Percentiles rank a stretch among this genome's conserved stretches.
Conservation (phyloP, 2,888 invertebrate species). For the Idaea dimidiata region DNA sequence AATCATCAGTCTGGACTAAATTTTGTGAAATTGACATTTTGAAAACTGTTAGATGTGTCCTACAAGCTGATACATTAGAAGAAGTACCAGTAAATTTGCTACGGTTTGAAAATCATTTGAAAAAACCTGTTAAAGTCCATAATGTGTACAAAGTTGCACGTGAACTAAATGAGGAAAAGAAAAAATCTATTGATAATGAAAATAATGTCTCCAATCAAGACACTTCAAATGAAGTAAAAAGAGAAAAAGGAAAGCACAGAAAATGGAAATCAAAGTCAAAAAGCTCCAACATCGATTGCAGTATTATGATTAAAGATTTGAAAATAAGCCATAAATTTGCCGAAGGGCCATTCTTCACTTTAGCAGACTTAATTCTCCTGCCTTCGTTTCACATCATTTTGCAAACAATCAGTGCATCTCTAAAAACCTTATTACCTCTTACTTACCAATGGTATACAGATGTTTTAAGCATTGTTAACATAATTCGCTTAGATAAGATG, state of each 20-base stretch:
- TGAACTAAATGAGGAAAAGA: conserved; percentile 66
- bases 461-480: conserved; percentile 39
- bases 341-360: conserved; percentile 90
- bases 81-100: conserved; percentile 85
- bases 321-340: conserved; percentile 86
- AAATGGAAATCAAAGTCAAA: conserved; percentile 73
- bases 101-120: conserved; percentile 91
- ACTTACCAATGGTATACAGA: conserved; percentile 83
- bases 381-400: conserved; percentile 85
- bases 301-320: conserved; percentile 72
- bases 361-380: conserved; percentile 91
- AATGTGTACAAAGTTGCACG: conserved; percentile 90
- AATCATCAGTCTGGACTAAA: conserved; percentile 93
- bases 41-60: conserved; percentile 75
- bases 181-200: conserved; percentile 35
- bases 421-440: conserved; percentile 79
- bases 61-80: conserved; percentile 35
- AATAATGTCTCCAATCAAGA: conserved; percentile 21
- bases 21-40: conserved; percentile 94
- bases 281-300: conserved; percentile 61
- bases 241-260: conserved; percentile 55
- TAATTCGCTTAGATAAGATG: neutral
- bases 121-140: conserved; percentile 90
- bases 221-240: conserved; percentile 32
- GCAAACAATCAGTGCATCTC: conserved; percentile 55